Evolutionary conservation across 2,888 invertebrate species (phyloP).

Genomic region (Chirona hameri): DNA sequence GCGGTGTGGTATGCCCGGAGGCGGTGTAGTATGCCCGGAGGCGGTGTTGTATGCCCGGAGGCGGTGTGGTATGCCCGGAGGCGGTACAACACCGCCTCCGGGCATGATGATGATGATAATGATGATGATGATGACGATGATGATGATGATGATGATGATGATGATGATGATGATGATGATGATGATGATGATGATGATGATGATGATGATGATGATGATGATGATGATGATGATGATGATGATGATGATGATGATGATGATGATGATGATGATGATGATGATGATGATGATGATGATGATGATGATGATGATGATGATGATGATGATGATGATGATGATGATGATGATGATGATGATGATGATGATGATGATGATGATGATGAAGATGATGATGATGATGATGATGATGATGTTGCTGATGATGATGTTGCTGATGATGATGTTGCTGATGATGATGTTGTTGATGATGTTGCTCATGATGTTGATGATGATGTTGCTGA

Average conservation of each 20-base stretch:
- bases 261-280: conserved; percentile 22
- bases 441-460: too few relatives aligned
- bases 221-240: conserved; percentile 10
- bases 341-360: conserved; percentile 22
- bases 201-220: conserved; percentile 22
- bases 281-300: conserved; percentile 22
- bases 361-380: conserved; percentile 22
- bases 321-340: conserved; percentile 22
- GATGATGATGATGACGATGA: conserved; percentile 11
- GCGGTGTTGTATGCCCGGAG: too few relatives aligned
- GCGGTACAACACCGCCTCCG: too few relatives aligned
- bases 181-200: conserved; percentile 22
- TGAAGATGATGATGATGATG: too few relatives aligned
- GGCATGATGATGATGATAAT: conserved; percentile 6
- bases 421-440: too few relatives aligned
- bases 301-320: conserved; percentile 10
- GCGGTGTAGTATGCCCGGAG: too few relatives aligned
- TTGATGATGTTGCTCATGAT: too few relatives aligned
- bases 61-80: too few relatives aligned
- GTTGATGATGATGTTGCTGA: too few relatives aligned
- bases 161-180: conserved; percentile 22
- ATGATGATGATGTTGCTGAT: too few relatives aligned
- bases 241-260: conserved; percentile 1
- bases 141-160: conserved; percentile 22
- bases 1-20: too few relatives aligned